Evolutionary conservation across 2,797 vertebrate genomes (phyloP), one percentile per base, ranked within the genome.

Genomic region (Falco concolor): DNA sequence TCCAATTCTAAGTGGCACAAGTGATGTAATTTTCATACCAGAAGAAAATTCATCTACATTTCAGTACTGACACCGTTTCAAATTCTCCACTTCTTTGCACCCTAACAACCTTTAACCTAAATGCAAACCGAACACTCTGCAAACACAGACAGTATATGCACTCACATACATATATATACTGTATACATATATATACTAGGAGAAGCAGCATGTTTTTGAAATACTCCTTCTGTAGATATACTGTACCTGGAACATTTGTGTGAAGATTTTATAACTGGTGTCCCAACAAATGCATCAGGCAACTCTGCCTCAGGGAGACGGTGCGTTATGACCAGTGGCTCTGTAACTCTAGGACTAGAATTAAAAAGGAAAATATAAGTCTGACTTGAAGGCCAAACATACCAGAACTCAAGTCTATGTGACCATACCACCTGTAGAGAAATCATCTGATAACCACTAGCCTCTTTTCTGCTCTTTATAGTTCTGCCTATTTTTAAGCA

Each of bases 281-380:
- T 99, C 90, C 99, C 99, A 82, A 99, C 95, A 97, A 99, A 99
- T 4, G 99, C 98, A 50, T 98, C 98, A 12, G 97, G 97, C 60
- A 98, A 73, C 32, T 98, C 96, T 56, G 90, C 44, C 23, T 97
- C 90, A 34, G 97, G 96, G 5, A 96, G 53, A 74, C 87, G 94
- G 12, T 87, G 92, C 3, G 86, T 88, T 82, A 93, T 30, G 74
- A 95, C 95, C 89, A 94, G 80, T 45, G 89, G 42, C 42, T 97
- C 97, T 47, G 97, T 82, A 90, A 89, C 52, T 93, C 93, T 97
- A 69, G 97, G 96, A 63, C 98, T 99, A 74, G 47, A 96, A 94
- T 32, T 7, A 89, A 63, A 63, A 95, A 88, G 75, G 11, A 94
- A 89, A 90, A 89, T 0, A 1, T 77, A 63, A 89, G 3, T 65